Percentiles rank a stretch among this genome's conserved stretches.
Conservation (phyloP, 2,888 invertebrate genomes). For the Drosophila helvetica region DNA sequence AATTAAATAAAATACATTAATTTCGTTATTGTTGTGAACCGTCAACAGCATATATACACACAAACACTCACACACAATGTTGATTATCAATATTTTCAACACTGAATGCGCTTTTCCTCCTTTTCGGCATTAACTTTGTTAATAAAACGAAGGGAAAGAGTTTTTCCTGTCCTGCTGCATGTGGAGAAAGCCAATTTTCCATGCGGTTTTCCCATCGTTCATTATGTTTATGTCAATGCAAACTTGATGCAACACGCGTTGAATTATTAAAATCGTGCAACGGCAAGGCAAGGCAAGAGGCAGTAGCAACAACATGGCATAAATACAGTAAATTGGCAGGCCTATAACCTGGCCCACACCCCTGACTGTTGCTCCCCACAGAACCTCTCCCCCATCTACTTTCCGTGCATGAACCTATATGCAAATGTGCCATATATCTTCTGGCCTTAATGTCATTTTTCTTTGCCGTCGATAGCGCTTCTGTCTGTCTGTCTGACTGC, state of each 20-base stretch:
- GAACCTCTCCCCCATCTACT: background rate
- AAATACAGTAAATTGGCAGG: constrained; percentile 68
- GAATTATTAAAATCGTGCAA: constrained; percentile 65
- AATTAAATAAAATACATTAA: constrained; percentile 54
- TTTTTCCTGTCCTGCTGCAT: background rate
- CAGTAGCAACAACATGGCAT: constrained; percentile 42
- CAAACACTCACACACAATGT: constrained; percentile 34
- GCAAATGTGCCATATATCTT: constrained; percentile 70
- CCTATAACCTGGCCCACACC: constrained; percentile 46
- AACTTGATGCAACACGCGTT: constrained; percentile 58
- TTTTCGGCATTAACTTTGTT: constrained; percentile 40
- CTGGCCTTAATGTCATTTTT: constrained; percentile 72
- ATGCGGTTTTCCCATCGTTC: constrained; percentile 39
- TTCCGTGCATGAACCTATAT: constrained; percentile 45
- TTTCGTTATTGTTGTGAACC: constrained; percentile 50
- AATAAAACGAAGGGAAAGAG: constrained; percentile 30
- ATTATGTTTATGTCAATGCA: constrained; percentile 48
- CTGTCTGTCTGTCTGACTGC: constrained; percentile 24
- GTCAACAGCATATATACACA: constrained; percentile 24
- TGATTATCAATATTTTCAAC: constrained; percentile 54
- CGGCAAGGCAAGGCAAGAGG: background rate
- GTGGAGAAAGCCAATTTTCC: constrained; percentile 36
- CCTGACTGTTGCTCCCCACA: constrained; percentile 2
- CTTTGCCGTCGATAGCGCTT: constrained; percentile 63
- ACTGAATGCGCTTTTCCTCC: constrained; percentile 36